Evolutionary conservation across 2,113 vertebrate genomes (phyloP).

Genomic region (Poeciliopsis turrubarensis): DNA sequence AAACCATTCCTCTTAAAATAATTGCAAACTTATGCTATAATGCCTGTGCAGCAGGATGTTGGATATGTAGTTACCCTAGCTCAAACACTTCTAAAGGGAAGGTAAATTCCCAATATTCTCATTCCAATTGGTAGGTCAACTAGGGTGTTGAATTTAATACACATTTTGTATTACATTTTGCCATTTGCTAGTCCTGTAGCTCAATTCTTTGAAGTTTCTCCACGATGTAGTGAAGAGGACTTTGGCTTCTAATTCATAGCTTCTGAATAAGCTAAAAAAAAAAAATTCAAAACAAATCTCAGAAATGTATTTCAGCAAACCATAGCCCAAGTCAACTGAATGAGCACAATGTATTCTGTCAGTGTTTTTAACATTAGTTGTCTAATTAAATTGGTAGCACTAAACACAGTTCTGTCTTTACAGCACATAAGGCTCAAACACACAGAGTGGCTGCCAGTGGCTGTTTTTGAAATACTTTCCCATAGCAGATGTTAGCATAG

Average conservation of each 20-base stretch:
- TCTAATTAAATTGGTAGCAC: neutral
- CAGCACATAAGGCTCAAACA: neutral
- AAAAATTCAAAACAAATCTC: no score
- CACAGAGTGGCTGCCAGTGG: neutral
- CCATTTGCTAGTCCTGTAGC: neutral
- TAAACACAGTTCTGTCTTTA: neutral
- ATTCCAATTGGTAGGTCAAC: neutral
- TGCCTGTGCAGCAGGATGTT: neutral
- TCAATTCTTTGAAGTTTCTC: neutral
- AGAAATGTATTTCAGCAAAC: neutral
- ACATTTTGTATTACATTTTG: neutral
- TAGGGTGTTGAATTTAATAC: neutral
- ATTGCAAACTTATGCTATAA: neutral
- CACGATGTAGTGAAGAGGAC: neutral
- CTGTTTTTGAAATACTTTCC: neutral
- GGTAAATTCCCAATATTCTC: neutral
- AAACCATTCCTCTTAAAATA: neutral
- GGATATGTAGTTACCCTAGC: neutral
- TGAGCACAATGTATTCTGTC: neutral
- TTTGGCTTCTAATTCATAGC: neutral
- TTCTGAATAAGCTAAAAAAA: neutral
- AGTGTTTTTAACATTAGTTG: neutral
- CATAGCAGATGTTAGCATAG: neutral
- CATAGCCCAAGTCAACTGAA: neutral
- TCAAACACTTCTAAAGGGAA: neutral